Base-by-base conservation (phyloP, 2,888 invertebrate genomes). In the Macaria liturata region DNA sequence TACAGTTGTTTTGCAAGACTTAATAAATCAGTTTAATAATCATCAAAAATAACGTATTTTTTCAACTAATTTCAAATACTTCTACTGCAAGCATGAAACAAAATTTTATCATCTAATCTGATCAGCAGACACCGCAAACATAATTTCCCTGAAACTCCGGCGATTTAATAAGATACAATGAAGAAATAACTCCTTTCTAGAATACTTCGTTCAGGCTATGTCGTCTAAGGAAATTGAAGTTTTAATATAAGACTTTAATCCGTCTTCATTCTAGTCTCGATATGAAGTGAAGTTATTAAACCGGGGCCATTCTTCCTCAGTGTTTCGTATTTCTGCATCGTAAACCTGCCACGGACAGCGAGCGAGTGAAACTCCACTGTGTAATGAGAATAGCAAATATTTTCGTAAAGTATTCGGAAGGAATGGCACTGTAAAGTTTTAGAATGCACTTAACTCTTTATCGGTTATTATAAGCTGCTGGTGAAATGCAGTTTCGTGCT, bases 301-400 rank as follows among this genome's bases (percentile, higher is more conserved):
- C 63, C 62, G 52, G 54, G 57, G 59, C 65, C 49, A 59, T 57
- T 56, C 49, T 62, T 66, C 48, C 20, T 49, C 46, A 50, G 50
- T 59, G 68, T 75, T 74, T 75, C 71, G 72, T 67, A 68, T 76
- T 75, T 71, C 69, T 66, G 62, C 68, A 72, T 78, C 80, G 78
- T 83, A 80, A 85, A 84, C 64, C 80, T 79, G 82, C 78, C 78
- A 70, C 62, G 56, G 67, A 62, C 77, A 79, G 76, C 73, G 68
- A 67, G 64, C 76, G 74, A 77, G 74, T 80, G 78, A 82, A 83
- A 78, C 48, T 46, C 34, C 3, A 43, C n/a, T 20, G 20, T 20
- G 55, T 62, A 62, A 64, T 62, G 59, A 64, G 56, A 61, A 46
- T 51, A 50, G 9, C 40, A 56, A 46, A 52, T 47, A 50, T 53